phyloP scores from a whole-genome alignment of 1,140 invertebrate genomes.

The Drosophila bifasciata region DNA sequence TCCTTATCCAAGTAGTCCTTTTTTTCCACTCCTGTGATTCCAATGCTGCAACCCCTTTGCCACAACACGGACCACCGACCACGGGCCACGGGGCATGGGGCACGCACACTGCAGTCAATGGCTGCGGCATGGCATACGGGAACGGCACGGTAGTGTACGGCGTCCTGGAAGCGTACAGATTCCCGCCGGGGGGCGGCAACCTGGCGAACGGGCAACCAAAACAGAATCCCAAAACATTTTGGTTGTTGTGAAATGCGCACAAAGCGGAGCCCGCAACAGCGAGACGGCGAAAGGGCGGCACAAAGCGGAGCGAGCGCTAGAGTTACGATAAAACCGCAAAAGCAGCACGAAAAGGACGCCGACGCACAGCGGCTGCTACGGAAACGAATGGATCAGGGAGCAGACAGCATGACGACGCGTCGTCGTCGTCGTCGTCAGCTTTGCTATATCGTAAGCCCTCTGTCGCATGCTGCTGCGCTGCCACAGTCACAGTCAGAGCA shows the following conservation, averaged over 20 bases:
- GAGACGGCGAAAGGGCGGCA: conserved; percentile 19
- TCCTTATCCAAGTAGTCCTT: conserved; percentile 28
- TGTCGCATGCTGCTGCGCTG: too few species aligned
- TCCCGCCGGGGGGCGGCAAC: conserved; percentile 1
- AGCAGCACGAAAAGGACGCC: conserved; percentile 8
- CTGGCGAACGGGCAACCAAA: conserved; percentile 64
- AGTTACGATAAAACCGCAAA: conserved; percentile 62
- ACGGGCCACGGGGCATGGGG: neutral
- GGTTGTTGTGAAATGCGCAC: conserved; percentile 72
- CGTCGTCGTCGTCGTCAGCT: conserved; percentile 5
- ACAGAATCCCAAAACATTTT: conserved; percentile 73
- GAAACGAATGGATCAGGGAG: conserved; percentile 10
- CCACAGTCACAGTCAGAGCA: too few species aligned
- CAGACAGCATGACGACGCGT: conserved; percentile 43
- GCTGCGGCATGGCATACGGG: conserved; percentile 8
- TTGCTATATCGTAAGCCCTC: conserved; percentile 28
- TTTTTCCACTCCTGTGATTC: conserved; percentile 11
- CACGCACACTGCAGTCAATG: conserved; percentile 31
- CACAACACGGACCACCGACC: too few species aligned
- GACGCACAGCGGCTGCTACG: neutral
- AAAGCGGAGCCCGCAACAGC: conserved; percentile 66
- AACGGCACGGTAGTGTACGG: conserved; percentile 5
- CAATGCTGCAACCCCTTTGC: too few species aligned
- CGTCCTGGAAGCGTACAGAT: too few species aligned
- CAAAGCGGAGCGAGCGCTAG: conserved; percentile 27